Base-by-base conservation (phyloP, 2,113 vertebrate species). In the Crotalus horridus region DNA sequence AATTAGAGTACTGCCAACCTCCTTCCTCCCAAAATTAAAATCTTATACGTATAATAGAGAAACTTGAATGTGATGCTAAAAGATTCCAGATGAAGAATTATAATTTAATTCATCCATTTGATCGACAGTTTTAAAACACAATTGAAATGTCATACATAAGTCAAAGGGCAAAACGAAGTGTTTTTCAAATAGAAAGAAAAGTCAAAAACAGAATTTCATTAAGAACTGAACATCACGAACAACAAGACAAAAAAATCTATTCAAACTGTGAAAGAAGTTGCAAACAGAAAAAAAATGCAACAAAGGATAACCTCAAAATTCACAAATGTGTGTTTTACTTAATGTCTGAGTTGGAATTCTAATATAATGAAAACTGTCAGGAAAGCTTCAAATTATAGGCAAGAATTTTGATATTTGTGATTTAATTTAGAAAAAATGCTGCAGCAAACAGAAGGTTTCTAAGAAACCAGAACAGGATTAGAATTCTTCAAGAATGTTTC, bases 171-270 rank as follows among this genome's bases (percentile, higher is more conserved):
- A 90, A 51, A 33, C 85, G 88, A 54, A 94, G 9, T 20, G 91
- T 13, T 39, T 81, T 93, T 91, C 88, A 9, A 54, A 88, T 20
- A 88, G 0, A 11, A 92, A 92, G 81, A 58, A 48, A 81, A 9
- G 17, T 81, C 74, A 81, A 81, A 95, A 61, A 93, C 54, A 92
- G 2, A 87, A 89, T 29, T 51, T 85, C 9, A 2, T n/a, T 91
- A 54, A 33, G 55, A 94, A 54, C 2, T 87, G 53, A 4, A 95
- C 92, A 93, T 91, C 15, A 21, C 89, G 4, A 88, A 74, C 46
- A 48, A 43, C 89, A 64, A 24, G 94, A 88, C 26, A 7, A 26
- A 93, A 93, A 96, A 91, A 8, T 54, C 5, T 88, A 1, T 69
- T 89, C 9, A 74, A 90, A 10, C 46, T 92, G 29, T 12, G 26